Base-by-base conservation (phyloP, 2,888 invertebrate species). In the Metalampra italica region DNA sequence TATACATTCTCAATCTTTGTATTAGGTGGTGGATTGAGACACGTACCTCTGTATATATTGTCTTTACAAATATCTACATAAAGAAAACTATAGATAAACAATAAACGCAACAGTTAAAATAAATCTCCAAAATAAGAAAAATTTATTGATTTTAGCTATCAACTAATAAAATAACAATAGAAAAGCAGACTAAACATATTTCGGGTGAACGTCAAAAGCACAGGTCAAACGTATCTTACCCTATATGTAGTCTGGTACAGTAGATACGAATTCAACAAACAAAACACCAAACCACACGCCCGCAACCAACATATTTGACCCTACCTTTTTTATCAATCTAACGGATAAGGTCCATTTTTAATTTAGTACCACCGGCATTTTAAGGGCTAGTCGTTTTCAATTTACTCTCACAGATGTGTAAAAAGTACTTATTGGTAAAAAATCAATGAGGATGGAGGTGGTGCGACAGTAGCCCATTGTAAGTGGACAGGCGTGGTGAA, bases 401-500 rank as follows among this genome's bases (percentile, higher is more conserved):
- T 86, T 82, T 82, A 77, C 70, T 67, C 57, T 55, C 40, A 22
- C 22, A 53, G 67, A 64, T 71, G 64, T 68, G 63, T 60, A 77
- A 82, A 77, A 78, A 73, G 67, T 61, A 55, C 36, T 44, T 52
- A 46, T 62, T 59, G 59, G 64, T 68, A 70, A 86, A 84, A 88
- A 88, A 87, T 88, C 85, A 85, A 87, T 88, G 86, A 85, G 85
- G 83, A 76, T 70, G 69, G 77, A 68, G 60, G 55, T 70, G 64
- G 74, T 77, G 82, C 84, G 89, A 87, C 89, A 88, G 82, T 64
- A 51, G 52, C 38, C 60, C 60, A 75, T 89, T 89, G 86, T 89
- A 53, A 52, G 52, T 49, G 68, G 87, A 87, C 78, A 79, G 77
- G 72, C 87, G 82, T 85, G 63, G 77, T 77, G 62, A 83, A 85